Percentiles rank a stretch among this genome's conserved stretches.
phyloP scores from a whole-genome alignment of 2,797 vertebrate genomes.

The Gadopsis marmoratus region DNA sequence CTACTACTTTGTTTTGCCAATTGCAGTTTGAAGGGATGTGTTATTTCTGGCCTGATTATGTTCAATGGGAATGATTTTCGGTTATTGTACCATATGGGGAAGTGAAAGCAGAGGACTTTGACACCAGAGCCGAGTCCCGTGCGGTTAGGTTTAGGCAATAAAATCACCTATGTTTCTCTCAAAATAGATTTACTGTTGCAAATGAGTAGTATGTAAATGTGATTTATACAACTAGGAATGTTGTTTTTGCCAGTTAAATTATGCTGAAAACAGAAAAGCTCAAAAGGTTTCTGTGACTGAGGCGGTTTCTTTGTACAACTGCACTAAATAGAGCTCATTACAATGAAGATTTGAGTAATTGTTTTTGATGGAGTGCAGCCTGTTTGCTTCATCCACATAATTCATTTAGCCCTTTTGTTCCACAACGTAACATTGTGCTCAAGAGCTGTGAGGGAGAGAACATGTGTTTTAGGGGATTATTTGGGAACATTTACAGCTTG shows the following conservation, averaged over 20 bases:
- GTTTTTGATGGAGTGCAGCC: neutral
- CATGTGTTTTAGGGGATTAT: neutral
- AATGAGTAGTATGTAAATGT: neutral
- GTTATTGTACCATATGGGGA: neutral
- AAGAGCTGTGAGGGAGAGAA: constrained; percentile 1
- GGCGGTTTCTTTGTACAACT: neutral
- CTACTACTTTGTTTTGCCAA: neutral
- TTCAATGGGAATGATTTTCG: neutral
- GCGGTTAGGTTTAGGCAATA: neutral
- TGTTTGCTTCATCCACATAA: constrained; percentile 1
- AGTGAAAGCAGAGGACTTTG: neutral
- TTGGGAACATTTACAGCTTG: neutral
- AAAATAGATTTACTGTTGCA: neutral
- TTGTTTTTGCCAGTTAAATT: neutral
- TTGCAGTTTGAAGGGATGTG: neutral
- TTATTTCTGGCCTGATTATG: neutral
- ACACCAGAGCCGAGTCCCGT: neutral
- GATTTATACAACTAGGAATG: neutral
- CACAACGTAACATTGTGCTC: neutral
- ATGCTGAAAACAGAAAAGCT: neutral
- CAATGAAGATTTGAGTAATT: neutral
- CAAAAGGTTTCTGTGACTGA: neutral
- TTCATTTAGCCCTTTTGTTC: constrained; percentile 3
- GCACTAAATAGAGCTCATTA: neutral
- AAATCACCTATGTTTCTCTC: neutral